A percentile compares a stretch with the other conserved stretches of the same genome.
phyloP scores from a whole-genome alignment of 2,797 vertebrate species.

The Sebastolobus altivelis region DNA sequence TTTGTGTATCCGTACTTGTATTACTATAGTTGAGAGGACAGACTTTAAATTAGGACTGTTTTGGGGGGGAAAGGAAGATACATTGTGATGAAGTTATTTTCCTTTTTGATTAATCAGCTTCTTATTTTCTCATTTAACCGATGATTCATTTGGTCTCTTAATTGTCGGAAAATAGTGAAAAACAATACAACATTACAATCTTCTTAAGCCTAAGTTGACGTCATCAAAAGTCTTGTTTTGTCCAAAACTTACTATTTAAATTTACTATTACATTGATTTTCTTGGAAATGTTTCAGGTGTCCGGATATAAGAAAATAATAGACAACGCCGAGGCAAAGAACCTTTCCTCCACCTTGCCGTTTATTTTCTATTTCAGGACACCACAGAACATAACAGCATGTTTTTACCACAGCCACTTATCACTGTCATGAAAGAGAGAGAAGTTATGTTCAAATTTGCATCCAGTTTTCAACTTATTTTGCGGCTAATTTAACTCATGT shows the following conservation, averaged over 20 bases:
- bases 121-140: neutral
- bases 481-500: neutral
- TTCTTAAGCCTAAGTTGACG: neutral
- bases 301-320: neutral
- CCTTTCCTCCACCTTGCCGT: neutral
- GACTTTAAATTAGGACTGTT: neutral
- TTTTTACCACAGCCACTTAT: neutral
- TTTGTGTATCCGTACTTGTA: constrained; percentile 68
- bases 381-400: neutral
- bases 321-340: neutral
- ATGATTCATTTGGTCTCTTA: neutral
- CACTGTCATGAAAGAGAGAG: neutral
- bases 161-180: no score
- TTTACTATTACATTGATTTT: neutral
- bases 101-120: neutral
- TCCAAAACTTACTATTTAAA: neutral
- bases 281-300: neutral
- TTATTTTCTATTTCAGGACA: neutral
- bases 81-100: neutral
- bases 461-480: neutral
- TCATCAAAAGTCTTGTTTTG: neutral
- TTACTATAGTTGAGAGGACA: constrained; percentile 70
- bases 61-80: neutral
- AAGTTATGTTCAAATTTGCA: neutral
- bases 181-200: neutral